Conservation (phyloP, 2,797 vertebrate genomes). For the Acestrorhynchus altus region DNA sequence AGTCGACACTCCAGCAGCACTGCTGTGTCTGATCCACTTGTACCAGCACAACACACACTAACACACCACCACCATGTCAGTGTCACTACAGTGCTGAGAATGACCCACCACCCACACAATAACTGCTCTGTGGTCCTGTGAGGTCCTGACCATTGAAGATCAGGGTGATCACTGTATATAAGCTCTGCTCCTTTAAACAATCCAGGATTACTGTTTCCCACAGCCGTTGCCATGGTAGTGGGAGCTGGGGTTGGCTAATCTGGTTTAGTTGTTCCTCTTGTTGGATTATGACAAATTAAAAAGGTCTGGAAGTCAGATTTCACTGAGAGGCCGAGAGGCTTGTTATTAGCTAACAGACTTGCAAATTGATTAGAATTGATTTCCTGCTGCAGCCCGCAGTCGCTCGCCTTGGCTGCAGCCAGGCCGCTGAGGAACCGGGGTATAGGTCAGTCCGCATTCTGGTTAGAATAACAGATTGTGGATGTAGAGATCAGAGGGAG, state of each 20-base stretch:
- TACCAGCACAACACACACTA: no score
- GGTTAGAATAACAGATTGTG: conserved; percentile 63
- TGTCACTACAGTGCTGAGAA: no score
- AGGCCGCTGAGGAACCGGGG: conserved; percentile 64
- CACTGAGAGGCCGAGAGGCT: conserved; percentile 72
- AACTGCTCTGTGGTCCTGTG: no score
- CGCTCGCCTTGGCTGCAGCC: conserved; percentile 56
- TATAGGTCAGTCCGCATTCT: conserved; percentile 73
- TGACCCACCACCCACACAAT: no score
- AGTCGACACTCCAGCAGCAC: no score
- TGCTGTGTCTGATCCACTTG: no score
- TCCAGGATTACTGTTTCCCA: conserved; percentile 62
- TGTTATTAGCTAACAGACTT: conserved; percentile 84
- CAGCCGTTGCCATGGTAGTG: conserved; percentile 67
- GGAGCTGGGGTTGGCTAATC: conserved; percentile 75
- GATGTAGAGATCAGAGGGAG: conserved; percentile 37
- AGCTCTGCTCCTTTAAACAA: conserved; percentile 72
- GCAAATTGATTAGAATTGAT: conserved; percentile 84
- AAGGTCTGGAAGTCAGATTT: conserved; percentile 79
- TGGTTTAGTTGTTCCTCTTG: conserved; percentile 74
- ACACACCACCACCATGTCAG: no score
- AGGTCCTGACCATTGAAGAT: no score
- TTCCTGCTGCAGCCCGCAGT: conserved; percentile 63
- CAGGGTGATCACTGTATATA: no score
- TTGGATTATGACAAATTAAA: conserved; percentile 85